These are phyloP conservation scores for Calyptommatus sinebrachiatus DNA, from an alignment of 2,113 vertebrate genomes.

Conservation along the genomic window DNA sequence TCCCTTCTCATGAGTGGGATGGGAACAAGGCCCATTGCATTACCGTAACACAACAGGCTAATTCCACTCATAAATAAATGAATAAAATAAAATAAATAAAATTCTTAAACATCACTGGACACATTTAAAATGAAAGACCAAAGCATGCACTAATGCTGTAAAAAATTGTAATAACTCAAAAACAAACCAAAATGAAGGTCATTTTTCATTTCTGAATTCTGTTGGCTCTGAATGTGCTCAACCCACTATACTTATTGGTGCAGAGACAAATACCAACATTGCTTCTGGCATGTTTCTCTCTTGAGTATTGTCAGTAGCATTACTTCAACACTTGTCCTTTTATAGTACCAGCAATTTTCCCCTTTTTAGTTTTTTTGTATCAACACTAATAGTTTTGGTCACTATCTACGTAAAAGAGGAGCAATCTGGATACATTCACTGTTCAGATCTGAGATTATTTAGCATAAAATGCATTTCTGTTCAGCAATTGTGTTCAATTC, in stretches of 20 bases:
- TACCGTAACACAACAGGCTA: no score
- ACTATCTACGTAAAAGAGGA: not conserved
- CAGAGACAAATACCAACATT: constrained; percentile 17
- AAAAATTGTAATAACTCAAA: not conserved
- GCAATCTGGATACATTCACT: not conserved
- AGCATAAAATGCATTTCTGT: not conserved
- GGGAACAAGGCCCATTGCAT: no score
- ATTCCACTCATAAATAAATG: no score
- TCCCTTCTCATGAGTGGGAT: no score
- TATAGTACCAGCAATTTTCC: constrained; percentile 38
- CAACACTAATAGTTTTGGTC: not conserved
- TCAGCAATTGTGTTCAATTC: not conserved
- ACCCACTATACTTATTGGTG: not conserved
- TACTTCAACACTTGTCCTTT: constrained; percentile 32
- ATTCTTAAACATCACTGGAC: constrained; percentile 47
- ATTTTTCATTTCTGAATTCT: constrained; percentile 39
- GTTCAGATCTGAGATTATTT: not conserved
- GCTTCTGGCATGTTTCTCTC: not conserved
- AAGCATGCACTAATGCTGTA: not conserved
- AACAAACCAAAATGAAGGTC: constrained; percentile 11
- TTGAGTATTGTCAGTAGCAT: constrained; percentile 6
- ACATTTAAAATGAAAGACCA: constrained; percentile 32
- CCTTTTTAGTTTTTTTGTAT: constrained; percentile 37
- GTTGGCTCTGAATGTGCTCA: constrained; percentile 21
- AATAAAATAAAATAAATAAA: no score